Conservation (phyloP, 2,797 vertebrate species). For the Ctenochaetus hawaiiensis region DNA sequence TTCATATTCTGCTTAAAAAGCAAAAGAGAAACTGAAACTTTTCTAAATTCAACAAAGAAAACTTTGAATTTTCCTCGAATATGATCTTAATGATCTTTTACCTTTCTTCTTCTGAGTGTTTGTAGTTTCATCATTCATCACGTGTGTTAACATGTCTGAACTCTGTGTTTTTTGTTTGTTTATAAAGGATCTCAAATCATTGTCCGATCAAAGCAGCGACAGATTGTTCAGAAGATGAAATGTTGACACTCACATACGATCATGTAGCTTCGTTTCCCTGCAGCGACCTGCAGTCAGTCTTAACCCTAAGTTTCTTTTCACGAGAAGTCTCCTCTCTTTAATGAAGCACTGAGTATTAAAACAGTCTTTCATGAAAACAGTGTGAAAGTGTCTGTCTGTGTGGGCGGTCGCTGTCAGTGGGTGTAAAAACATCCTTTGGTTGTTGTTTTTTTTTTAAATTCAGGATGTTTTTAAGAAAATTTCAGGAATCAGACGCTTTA, state of each 20-base stretch:
- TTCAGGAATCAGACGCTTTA: constrained; percentile 5
- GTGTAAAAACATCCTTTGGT: constrained; percentile 24
- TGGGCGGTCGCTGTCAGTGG: constrained; percentile 32
- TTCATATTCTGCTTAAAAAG: too few relatives aligned
- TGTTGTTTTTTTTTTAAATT: constrained; percentile 12
- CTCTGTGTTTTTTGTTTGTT: not conserved
- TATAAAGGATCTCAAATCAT: not conserved
- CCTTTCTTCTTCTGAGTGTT: not conserved
- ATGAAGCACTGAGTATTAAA: not conserved
- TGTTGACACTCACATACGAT: not conserved
- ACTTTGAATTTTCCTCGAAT: too few relatives aligned
- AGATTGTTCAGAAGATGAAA: constrained; percentile 9
- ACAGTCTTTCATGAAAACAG: constrained; percentile 15
- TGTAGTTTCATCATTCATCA: not conserved
- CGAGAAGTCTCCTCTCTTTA: constrained; percentile 26
- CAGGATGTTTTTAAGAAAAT: constrained; percentile 24
- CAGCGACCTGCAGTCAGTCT: constrained; percentile 23
- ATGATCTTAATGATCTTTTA: too few relatives aligned
- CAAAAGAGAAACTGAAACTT: too few relatives aligned
- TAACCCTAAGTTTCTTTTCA: constrained; percentile 42
- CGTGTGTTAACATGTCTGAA: not conserved
- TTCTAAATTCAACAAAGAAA: too few relatives aligned
- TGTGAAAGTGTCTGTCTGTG: constrained; percentile 30
- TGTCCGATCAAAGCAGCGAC: not conserved
- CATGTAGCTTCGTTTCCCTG: constrained; percentile 12